Base-by-base conservation (phyloP, 2,113 vertebrate species). In the Lophius piscatorius region DNA sequence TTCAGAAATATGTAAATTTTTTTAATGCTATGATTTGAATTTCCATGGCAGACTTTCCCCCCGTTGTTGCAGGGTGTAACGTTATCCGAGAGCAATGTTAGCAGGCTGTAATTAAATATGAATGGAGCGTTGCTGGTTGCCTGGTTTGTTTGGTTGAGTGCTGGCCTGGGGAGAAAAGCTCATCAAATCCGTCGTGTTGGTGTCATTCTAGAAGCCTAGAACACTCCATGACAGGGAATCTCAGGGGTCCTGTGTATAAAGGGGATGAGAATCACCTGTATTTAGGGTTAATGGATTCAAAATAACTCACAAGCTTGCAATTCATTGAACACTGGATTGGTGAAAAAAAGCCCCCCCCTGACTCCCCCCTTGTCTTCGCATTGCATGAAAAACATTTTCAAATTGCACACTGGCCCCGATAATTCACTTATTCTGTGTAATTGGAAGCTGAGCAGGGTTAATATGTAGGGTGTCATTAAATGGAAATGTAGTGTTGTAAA, bases 391-490 rank as follows among this genome's bases (percentile, higher is more conserved):
- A 97, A 95, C 94, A 95, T 95, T 95, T 97, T 94, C 92, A 95
- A 94, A 96, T 94, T 94, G 92, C 93, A 94, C 92, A 93, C 93
- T 93, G 93, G 94, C 93, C 93, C 93, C 94, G 94, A 96, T 95
- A 94, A 96, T 96, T 96, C 94, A 95, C 93, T 98, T 95, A 95
- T 96, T 97, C 93, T 75, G 81, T 95, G 97, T 99, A 98, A 98
- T 98, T 98, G 96, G 95, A 96, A 96, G 95, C 94, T 94, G 94
- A 95, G 92, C 95, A 90, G 93, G 95, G 95, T 98, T 98, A 99
- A 99, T 98, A 95, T 94, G 93, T 95, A 95, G 94, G 94, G 94
- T 95, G 94, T 96, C 93, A 93, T 98, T 98, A 98, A 97, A 98
- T 98, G 95, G 96, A 98, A 98, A 97, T 95, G 94, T 96, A 93